Percentiles rank a stretch among this genome's conserved stretches.
Evolutionary conservation across 1,140 invertebrate genomes (phyloP).

Genomic region (Hyphantria cunea): DNA sequence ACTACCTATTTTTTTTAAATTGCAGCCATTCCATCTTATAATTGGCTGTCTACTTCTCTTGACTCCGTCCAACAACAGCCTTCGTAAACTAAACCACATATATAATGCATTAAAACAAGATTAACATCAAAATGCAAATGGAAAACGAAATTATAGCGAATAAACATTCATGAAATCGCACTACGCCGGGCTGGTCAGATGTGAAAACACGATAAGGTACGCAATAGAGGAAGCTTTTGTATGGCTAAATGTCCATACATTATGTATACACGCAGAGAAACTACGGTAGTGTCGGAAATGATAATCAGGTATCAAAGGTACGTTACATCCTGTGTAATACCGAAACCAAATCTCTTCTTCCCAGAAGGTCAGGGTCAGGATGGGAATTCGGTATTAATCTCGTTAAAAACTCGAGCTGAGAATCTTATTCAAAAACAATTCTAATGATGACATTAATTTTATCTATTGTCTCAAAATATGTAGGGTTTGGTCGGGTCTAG

Average conservation of each 20-base stretch:
- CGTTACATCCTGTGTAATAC: no score
- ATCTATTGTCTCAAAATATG: no score
- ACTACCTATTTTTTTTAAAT: no score
- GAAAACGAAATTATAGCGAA: constrained; percentile 25
- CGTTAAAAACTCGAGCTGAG: no score
- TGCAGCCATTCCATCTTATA: no score
- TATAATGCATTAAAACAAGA: constrained; percentile 21
- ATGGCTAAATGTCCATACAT: not conserved
- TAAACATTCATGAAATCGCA: constrained; percentile 30
- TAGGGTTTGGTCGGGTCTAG: no score
- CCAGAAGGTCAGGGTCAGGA: no score
- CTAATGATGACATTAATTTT: no score
- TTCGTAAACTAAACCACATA: not conserved
- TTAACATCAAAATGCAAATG: constrained; percentile 31
- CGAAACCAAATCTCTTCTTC: no score
- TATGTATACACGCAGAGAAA: not conserved
- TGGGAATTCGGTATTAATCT: no score
- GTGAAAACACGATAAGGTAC: constrained; percentile 23
- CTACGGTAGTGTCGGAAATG: not conserved
- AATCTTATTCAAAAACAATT: no score
- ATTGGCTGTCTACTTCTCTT: no score
- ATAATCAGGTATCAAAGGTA: not conserved
- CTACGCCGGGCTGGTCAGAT: constrained; percentile 19
- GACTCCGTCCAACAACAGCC: not conserved
- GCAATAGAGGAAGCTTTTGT: constrained; percentile 9